A percentile compares a stretch with the other conserved stretches of the same genome.
These are phyloP conservation scores for Manacus vitellinus DNA, from an alignment of 2,113 vertebrate genomes.

Conservation along the genomic window DNA sequence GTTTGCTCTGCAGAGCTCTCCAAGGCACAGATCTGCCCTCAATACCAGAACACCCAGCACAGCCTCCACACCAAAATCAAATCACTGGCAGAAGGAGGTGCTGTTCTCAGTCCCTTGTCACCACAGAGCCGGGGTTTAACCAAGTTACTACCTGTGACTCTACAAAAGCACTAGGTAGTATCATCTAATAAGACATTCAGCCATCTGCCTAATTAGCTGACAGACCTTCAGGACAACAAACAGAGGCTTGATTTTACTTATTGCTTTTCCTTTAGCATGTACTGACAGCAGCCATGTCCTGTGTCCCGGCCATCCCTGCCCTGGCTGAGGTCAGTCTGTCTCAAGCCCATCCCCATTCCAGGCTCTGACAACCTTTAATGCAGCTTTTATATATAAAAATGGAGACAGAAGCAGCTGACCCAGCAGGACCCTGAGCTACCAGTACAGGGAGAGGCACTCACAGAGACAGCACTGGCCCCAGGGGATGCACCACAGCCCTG, in stretches of 20 bases:
- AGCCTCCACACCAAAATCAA: neutral
- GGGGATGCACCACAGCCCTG: neutral
- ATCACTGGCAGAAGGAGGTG: neutral
- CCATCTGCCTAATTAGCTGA: neutral
- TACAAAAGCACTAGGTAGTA: neutral
- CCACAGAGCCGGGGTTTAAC: neutral
- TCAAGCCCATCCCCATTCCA: neutral
- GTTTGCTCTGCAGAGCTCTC: neutral
- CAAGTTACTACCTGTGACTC: neutral
- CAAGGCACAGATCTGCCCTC: rapidly evolving
- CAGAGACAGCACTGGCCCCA: rapidly evolving
- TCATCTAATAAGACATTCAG: neutral
- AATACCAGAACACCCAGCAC: neutral
- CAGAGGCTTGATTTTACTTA: neutral
- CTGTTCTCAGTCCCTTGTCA: neutral
- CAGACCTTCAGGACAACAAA: neutral
- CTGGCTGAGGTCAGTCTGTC: neutral
- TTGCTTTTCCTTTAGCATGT: neutral
- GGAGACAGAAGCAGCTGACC: neutral
- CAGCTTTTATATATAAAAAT: neutral
- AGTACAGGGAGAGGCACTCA: rapidly evolving
- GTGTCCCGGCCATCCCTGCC: rapidly evolving
- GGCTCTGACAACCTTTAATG: neutral
- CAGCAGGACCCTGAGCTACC: rapidly evolving
- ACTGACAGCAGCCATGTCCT: neutral